Evolutionary conservation across 2,113 vertebrate genomes (phyloP), one percentile per base, ranked within the genome.

Genomic region (Tragelaphus imberbis): DNA sequence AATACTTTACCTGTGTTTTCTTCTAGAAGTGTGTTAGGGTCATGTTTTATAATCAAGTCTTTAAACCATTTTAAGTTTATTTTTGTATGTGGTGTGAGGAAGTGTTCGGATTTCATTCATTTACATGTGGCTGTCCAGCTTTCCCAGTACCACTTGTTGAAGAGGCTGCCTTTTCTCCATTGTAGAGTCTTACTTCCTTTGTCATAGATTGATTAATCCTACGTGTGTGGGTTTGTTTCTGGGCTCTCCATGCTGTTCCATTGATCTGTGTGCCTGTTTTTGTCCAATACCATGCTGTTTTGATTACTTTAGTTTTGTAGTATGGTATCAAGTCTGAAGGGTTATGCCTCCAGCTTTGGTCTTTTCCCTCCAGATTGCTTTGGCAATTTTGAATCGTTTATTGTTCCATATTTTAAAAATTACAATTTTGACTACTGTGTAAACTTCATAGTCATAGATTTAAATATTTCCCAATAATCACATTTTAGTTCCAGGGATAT

Each of bases 391-490:
- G 51, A 55, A 23, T 13, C 80, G 13, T 53, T 82, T 82, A 33
- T 36, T 19, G 33, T 82, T 55, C 11, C 51, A 82, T 55, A n/a
- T n/a, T 82, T 82, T 36, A n/a, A 55, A 55, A 82, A 82, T 82
- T 23, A 82, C 11, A 82, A 14, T 65, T 95, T 56, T 95, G 94
- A 63, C 16, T 91, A 30, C 25, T 92, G 2, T 84, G n/a, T 94
- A 89, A 85, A 82, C 5, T 84, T 95, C 89, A 86, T 79, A 91
- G 56, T 91, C 56, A 96, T 71, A 95, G 44, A 51, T 65, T 79
- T 95, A 96, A 96, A 56, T 94, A 51, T 94, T 90, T 86, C 55
- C 61, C 90, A 95, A 94, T 97, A 95, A 61, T 95, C 53, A 94
- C 11, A 79, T 85, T 95, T 96, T 89, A 82, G 14, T 93, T 94